Evolutionary conservation across 2,113 vertebrate genomes (phyloP), one percentile per base, ranked within the genome.

Genomic region (Anseranas semipalmata): DNA sequence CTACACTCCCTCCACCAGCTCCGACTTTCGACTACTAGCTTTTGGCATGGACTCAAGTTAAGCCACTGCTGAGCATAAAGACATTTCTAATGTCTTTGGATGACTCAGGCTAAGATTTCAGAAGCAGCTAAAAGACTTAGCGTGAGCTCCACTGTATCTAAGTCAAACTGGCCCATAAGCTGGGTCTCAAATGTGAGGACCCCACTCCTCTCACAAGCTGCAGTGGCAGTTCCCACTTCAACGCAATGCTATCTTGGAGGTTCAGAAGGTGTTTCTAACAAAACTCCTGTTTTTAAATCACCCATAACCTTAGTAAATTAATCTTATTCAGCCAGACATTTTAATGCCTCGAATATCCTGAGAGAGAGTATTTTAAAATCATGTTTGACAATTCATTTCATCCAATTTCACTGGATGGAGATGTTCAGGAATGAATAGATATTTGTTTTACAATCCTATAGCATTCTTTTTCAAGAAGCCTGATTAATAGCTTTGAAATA

Each of bases 401-500:
- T 83, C 85, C 89, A 30, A 0, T 43, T 46, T 80, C 68, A 63
- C 85, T 76, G 93, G 56, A 88, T 85, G 71, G 81, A 79, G 94
- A 93, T 41, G 48, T 66, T 92, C 25, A 68, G 85, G 83, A 87
- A 91, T 89, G 94, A 96, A 79, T 0, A 85, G n/a, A n/a, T 72
- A 58, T 50, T 97, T 95, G 68, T 79, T 94, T 96, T 87, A 85
- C 59, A 91, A 48, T 92, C 91, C 91, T 81, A n/a, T 53, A 46
- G 68, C 2, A 0, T 43, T 77, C 43, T 83, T 68, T 90, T 90
- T 73, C 89, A 87, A 83, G 95, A 53, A 95, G 82, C 17, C 74
- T 37, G 90, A 95, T 96, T 73, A 95, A 96, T 58, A 41, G 74
- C 92, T 90, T 97, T 92, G 92, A 94, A 95, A 93, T 3, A 78